Evolutionary conservation across 2,888 invertebrate species (phyloP).

Genomic region (Lottia gigantea): DNA sequence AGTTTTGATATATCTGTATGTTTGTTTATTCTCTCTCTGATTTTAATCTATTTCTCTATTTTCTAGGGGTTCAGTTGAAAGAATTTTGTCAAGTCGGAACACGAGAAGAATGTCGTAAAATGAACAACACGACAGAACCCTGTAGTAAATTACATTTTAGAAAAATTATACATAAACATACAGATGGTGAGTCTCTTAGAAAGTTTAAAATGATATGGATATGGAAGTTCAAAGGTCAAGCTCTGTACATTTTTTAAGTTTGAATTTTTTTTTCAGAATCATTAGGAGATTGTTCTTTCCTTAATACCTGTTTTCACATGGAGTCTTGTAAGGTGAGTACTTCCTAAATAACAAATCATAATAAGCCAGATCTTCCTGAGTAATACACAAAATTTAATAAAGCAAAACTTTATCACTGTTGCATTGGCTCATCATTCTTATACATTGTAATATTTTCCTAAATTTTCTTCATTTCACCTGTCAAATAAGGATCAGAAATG

Average conservation of each 20-base stretch:
- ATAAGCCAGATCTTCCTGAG: too few relatives aligned
- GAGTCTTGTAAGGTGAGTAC: constrained; percentile 88
- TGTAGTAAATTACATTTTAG: constrained; percentile 95
- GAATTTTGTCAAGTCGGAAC: constrained; percentile 98
- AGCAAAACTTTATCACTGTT: too few relatives aligned
- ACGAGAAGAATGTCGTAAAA: constrained; percentile 81
- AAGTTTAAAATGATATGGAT: background rate
- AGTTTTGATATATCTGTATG: too few relatives aligned
- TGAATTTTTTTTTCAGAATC: constrained; percentile 74
- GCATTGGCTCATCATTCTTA: too few relatives aligned
- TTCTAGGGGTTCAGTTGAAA: constrained; percentile 70
- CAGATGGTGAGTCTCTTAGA: constrained; percentile 73
- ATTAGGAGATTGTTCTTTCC: constrained; percentile 95
- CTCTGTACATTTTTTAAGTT: too few relatives aligned
- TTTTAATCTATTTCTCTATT: too few relatives aligned
- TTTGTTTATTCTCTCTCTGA: too few relatives aligned
- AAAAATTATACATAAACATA: constrained; percentile 95
- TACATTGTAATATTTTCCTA: background rate
- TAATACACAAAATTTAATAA: too few relatives aligned
- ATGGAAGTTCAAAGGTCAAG: background rate
- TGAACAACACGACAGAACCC: constrained; percentile 70
- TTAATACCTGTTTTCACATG: constrained; percentile 99
- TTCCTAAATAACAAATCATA: too few relatives aligned
- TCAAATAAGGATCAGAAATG: constrained; percentile 4
- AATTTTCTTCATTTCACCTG: background rate